phyloP scores from a whole-genome alignment of 2,797 vertebrate species.

The Hydrophis major region DNA sequence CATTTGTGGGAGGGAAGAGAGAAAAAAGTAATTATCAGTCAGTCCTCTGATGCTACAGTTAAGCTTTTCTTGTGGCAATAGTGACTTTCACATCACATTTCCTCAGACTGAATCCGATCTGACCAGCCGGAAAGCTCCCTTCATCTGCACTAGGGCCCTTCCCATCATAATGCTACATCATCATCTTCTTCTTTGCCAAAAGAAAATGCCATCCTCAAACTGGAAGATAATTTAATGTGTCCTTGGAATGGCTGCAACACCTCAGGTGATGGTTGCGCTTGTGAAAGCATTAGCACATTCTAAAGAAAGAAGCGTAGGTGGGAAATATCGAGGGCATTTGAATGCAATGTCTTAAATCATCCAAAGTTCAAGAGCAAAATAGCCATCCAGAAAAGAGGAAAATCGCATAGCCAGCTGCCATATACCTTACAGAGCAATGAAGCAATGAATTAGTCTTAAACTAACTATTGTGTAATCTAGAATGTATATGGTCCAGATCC shows the following conservation, averaged over 20 bases:
- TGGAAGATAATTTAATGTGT: constrained; percentile 7
- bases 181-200: background rate
- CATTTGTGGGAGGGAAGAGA: background rate
- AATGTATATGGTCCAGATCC: background rate
- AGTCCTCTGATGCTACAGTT: constrained; percentile 1
- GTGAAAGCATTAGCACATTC: constrained; percentile 12
- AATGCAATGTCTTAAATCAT: background rate
- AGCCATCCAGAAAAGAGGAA: background rate
- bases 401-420: background rate
- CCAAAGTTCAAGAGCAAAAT: background rate
- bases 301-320: background rate
- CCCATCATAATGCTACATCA: background rate
- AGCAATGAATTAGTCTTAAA: background rate
- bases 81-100: constrained; percentile 7
- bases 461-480: background rate
- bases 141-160: background rate
- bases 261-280: background rate
- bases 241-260: background rate
- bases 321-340: background rate
- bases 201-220: background rate
- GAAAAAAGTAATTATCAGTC: background rate
- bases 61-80: background rate
- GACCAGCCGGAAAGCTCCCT: background rate
- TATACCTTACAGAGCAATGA: background rate
- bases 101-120: background rate